Evolutionary conservation across 2,113 vertebrate species (phyloP).

Genomic region (Barnardius zonarius): DNA sequence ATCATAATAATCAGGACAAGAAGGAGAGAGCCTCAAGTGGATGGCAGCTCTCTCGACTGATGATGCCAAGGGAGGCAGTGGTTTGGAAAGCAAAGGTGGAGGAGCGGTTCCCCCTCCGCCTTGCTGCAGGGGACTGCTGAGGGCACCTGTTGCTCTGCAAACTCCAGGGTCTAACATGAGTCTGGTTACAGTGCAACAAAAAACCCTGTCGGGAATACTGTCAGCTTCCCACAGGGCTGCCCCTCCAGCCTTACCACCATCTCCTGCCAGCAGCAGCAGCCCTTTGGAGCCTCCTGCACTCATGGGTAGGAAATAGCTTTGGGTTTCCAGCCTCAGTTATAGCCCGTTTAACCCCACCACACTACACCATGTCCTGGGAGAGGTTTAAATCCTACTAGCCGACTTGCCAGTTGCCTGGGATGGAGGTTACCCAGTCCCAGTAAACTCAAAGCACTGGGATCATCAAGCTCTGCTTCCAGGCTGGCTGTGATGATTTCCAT

Average conservation of each 20-base stretch:
- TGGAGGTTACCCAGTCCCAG: not conserved
- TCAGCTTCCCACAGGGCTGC: not conserved
- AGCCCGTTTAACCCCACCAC: not conserved
- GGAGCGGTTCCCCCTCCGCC: not conserved
- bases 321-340: not conserved
- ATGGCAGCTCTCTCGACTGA: conserved; percentile 52
- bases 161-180: not conserved
- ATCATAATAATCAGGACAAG: conserved; percentile 67
- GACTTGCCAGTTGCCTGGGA: accelerated
- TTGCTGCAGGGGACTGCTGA: not conserved
- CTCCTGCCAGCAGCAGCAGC: not conserved
- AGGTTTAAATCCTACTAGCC: not conserved
- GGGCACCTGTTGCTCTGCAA: not conserved
- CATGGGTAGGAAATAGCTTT: not conserved
- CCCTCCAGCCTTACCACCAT: not conserved
- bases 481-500: not conserved
- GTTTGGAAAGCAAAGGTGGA: conserved; percentile 7
- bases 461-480: not conserved
- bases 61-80: conserved; percentile 23
- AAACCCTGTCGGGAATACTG: not conserved
- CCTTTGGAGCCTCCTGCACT: not conserved
- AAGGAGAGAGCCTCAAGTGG: conserved; percentile 59
- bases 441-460: not conserved
- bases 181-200: not conserved
- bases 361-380: not conserved